phyloP scores from a whole-genome alignment of 2,797 vertebrate genomes.

The Onychomys torridus region DNA sequence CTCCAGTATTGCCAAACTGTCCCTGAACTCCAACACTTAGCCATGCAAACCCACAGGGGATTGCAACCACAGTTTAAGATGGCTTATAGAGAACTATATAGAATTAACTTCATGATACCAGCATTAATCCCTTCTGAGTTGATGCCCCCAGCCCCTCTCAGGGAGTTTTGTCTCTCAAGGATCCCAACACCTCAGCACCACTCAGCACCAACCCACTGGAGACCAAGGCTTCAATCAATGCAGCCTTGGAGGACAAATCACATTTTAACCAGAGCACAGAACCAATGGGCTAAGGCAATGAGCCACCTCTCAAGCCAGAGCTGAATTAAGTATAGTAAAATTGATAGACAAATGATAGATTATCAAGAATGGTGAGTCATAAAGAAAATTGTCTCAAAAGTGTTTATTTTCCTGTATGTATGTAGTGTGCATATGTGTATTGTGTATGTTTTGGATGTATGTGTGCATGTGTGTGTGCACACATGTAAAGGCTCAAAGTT shows the following conservation, averaged over 20 bases:
- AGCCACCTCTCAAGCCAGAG: neutral
- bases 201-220: neutral
- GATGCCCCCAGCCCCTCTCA: neutral
- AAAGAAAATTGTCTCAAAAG: neutral
- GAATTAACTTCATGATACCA: neutral
- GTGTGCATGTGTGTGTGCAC: neutral
- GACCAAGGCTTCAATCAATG: neutral
- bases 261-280: neutral
- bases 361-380: neutral
- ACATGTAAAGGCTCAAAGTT: neutral
- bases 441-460: neutral
- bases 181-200: neutral
- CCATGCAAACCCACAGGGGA: too few relatives aligned
- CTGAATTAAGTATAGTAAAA: neutral
- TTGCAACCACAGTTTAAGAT: neutral
- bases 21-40: neutral
- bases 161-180: neutral
- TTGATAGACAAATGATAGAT: neutral
- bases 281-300: neutral
- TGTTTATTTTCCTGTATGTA: neutral
- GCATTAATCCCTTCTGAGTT: neutral
- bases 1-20: neutral
- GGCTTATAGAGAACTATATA: neutral
- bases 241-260: neutral
- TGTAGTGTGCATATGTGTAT: neutral